Evolutionary conservation across 2,888 invertebrate genomes (phyloP), one percentile per base, ranked within the genome.

Genomic region (Cosmorhoe ocellata): DNA sequence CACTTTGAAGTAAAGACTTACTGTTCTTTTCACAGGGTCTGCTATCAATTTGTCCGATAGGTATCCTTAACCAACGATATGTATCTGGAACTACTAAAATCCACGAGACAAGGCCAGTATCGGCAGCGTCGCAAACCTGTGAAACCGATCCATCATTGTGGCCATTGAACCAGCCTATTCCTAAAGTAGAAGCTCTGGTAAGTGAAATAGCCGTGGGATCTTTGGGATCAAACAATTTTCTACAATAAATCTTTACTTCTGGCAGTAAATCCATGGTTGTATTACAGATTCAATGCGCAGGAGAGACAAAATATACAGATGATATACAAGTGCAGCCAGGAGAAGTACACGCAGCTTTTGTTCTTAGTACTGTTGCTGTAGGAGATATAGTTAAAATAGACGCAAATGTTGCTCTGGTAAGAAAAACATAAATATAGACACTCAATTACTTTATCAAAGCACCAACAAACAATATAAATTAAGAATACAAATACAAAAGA

Each of bases 271-370:
- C 6, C 6, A 6, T 24, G 3, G 8, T n/a, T 33, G n/a, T 22
- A 3, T 51, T 49, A 0, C 44, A 81, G 80, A 78, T 90, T 33
- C 94, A 94, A 77, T 91, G 92, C 56, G 90, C 93, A 38, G 95
- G 95, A 0, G 94, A 95, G 73, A 93, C 93, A 0, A 83, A 91
- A 58, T 95, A 93, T 72, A 82, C 92, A 0, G 92, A 93, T 64
- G 95, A 95, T 65, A 74, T 92, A 24, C 92, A 92, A n/a, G 74
- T 84, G 0, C 70, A 84, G 3, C 86, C 90, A 0, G 90, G 92
- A 60, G 94, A 95, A 79, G 91, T 95, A 0, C 92, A 91, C 71
- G 95, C 92, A 8, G 92, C 93, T 0, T 93, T 94, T 61, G 94
- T 93, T 0, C 70, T 92, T 0, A 81, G 84, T 9, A 78, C 76